phyloP scores from a whole-genome alignment of 2,888 invertebrate genomes.

The Perizoma flavofasciatum region DNA sequence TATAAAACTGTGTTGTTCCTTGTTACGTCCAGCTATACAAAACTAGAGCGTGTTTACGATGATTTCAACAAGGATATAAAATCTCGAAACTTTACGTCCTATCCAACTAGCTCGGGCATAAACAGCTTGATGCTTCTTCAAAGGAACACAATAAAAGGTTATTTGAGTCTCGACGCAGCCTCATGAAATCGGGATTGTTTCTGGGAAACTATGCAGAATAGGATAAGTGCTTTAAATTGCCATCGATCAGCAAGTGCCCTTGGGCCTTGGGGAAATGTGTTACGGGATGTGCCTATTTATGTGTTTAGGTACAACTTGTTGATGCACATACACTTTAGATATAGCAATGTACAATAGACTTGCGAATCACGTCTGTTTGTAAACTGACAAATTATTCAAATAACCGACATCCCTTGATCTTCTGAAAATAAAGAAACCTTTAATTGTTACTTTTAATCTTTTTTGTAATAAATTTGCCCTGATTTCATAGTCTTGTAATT shows the following conservation, averaged over 20 bases:
- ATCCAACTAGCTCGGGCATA: conserved; percentile 25
- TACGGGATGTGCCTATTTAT: neutral
- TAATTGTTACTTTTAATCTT: no score
- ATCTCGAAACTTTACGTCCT: conserved; percentile 29
- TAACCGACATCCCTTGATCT: no score
- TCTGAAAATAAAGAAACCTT: no score
- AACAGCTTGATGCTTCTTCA: conserved; percentile 31
- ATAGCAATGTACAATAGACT: no score
- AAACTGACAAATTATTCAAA: no score
- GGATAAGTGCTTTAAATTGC: conserved; percentile 32
- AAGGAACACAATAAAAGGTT: conserved; percentile 32
- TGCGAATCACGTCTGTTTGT: no score
- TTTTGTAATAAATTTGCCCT: no score
- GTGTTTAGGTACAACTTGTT: neutral
- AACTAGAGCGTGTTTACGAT: conserved; percentile 25
- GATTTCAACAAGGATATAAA: conserved; percentile 34
- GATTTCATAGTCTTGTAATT: no score
- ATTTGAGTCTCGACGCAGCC: conserved; percentile 23
- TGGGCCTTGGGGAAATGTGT: conserved; percentile 19
- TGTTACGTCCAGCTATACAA: conserved; percentile 11
- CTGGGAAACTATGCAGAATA: conserved; percentile 31
- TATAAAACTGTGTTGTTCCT: neutral
- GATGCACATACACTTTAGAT: no score
- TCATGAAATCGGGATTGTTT: conserved; percentile 31
- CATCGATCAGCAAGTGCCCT: conserved; percentile 30